Evolutionary conservation across 2,888 invertebrate species (phyloP), one percentile per base, ranked within the genome.

Genomic region (Pseudococcus longispinus): DNA sequence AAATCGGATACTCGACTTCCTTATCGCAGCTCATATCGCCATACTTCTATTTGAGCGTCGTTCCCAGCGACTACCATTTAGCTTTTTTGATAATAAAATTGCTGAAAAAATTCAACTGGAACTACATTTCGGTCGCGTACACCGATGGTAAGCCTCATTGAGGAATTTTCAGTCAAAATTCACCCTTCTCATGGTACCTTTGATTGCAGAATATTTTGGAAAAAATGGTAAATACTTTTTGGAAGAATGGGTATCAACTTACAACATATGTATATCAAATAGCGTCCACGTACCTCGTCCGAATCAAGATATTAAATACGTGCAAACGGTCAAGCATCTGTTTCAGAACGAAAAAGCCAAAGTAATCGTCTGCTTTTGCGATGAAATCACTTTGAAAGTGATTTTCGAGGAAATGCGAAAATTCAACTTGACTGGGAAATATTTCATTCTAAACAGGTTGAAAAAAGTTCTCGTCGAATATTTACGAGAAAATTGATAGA

Each of bases 361-460:
- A 65, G 95, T 95, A 11, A 93, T 94, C 86, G 94, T 95, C 23
- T 96, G 95, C 90, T 95, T 96, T 92, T 96, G 95, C 91, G 95
- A 95, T 90, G 95, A 95, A 1, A 91, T 92, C 90, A 95, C 95
- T 1, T 93, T 95, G 88, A 91, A 93, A 87, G 93, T 93, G 20
- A 91, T 95, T 77, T 91, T 95, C 88, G 91, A 91, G 88, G 94
- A 94, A 8, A 92, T 93, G 9, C 91, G 92, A 88, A 91, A 93
- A 51, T 91, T 93, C 77, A 93, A 93, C 88, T 91, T 93, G 87
- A 92, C 92, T 29, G 92, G 93, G 70, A 91, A 93, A 88, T 94
- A 94, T 89, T 91, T 94, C 85, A 93, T 95, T 90, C 92, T 94
- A 89, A 95, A 93, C 90, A 95, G 93, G 77, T 80, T 20, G 6